phyloP scores from a whole-genome alignment of 2,797 vertebrate genomes.

The Cheirogaleus major region DNA sequence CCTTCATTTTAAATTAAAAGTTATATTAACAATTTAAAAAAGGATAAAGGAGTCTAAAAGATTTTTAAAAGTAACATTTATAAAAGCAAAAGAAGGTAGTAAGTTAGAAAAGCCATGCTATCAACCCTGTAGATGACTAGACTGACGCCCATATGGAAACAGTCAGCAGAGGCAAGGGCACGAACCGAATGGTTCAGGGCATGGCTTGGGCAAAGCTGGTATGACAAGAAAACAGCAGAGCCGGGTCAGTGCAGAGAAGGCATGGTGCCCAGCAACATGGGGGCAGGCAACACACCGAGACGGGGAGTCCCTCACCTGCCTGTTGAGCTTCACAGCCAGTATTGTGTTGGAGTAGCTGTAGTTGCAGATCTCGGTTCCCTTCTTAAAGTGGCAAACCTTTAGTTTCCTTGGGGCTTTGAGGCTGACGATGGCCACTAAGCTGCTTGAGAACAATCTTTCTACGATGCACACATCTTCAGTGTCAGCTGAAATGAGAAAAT shows the following conservation, averaged over 20 bases:
- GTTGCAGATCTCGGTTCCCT: conserved; percentile 99
- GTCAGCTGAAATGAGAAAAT: conserved; percentile 88
- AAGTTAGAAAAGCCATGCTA: neutral
- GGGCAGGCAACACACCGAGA: neutral
- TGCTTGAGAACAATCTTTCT: conserved; percentile 98
- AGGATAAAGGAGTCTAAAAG: neutral
- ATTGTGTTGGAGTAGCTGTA: conserved; percentile 99
- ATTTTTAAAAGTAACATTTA: neutral
- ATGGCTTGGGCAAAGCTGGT: neutral
- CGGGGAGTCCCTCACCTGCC: conserved; percentile 90
- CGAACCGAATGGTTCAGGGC: accelerated
- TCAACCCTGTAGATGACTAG: accelerated
- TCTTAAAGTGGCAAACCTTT: conserved; percentile 99
- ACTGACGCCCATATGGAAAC: too few relatives aligned
- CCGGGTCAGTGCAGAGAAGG: neutral
- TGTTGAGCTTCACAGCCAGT: conserved; percentile 97
- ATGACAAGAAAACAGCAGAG: neutral
- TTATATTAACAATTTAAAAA: neutral
- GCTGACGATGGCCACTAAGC: conserved; percentile 98
- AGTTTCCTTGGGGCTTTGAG: conserved; percentile 98
- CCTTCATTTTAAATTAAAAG: neutral
- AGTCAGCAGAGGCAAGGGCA: neutral
- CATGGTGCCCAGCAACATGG: neutral
- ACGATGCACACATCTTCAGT: conserved; percentile 99
- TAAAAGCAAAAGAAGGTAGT: neutral